Evolutionary conservation across 2,113 vertebrate species (phyloP), one percentile per base, ranked within the genome.

Genomic region (Lepisosteus oculatus): DNA sequence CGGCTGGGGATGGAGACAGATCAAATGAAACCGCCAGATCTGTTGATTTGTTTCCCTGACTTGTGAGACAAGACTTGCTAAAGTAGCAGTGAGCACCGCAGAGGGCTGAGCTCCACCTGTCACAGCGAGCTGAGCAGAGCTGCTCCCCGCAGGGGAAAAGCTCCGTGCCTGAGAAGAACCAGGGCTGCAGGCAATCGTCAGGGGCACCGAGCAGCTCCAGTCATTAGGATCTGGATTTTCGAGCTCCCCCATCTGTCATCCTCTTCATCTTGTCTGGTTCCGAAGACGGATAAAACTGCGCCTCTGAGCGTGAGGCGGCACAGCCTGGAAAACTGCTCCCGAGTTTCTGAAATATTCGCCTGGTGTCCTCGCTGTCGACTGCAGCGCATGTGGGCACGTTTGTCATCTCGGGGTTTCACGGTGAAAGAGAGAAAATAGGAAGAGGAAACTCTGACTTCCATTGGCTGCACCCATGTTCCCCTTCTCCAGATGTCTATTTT

Each of bases 191-290:
- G 62, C 29, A 3, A 42, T 17, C 1, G 29, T 17, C 61, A 42
- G 61, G 4, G 78, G 80, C 80, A 87, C 80, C 84, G 86, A 85
- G 80, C 76, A 85, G 79, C 82, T 75, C 59, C 83, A 87, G 83
- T 87, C 81, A 83, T 81, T 78, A 29, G 29, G 29, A 29, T 29
- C 29, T 29, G 29, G 29, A 29, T 29, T 29, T 29, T 29, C 2
- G 1, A 29, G 29, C 84, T 81, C 14, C 55, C 9, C 79, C 81
- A 76, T 82, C 76, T 73, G 79, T 81, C 71, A 65, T 51, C 72
- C 78, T 78, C 76, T 74, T 15, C 45, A 6, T 12, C 42, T 45
- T 13, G 8, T 43, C 43, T 7, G 9, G 14, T 45, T 41, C 11
- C 61, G 47, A 65, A 56, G 70, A 74, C 75, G 70, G 76, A 76